phyloP scores from a whole-genome alignment of 2,797 vertebrate species.

The Pangasius krempfi region DNA sequence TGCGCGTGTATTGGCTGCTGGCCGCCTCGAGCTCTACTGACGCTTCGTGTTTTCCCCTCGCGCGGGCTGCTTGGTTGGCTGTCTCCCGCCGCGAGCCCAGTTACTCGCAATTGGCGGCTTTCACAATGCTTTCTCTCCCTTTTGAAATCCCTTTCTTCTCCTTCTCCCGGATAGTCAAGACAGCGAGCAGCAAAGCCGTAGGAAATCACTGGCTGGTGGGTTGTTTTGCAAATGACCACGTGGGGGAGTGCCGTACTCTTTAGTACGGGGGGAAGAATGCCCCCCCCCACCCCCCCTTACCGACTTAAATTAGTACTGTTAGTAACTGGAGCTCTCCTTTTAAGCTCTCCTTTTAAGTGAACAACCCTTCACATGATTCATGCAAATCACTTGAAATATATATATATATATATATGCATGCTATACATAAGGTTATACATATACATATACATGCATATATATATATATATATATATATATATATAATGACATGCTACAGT shows the following conservation, averaged over 20 bases:
- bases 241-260: constrained; percentile 83
- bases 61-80: constrained; percentile 42
- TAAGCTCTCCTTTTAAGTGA: constrained; percentile 72
- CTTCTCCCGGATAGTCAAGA: constrained; percentile 53
- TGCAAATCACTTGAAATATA: constrained; percentile 59
- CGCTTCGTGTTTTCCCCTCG: constrained; percentile 48
- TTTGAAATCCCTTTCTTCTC: constrained; percentile 51
- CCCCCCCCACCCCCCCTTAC: constrained; percentile 59
- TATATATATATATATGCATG: too few species aligned
- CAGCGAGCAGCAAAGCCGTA: constrained; percentile 65
- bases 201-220: constrained; percentile 74
- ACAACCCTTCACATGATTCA: constrained; percentile 66
- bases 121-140: constrained; percentile 50
- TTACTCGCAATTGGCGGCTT: constrained; percentile 64
- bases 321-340: constrained; percentile 66
- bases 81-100: constrained; percentile 49
- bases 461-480: too few species aligned
- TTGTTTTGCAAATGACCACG: constrained; percentile 84
- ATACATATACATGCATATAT: too few species aligned
- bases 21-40: constrained; percentile 72
- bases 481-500: not conserved
- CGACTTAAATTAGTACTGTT: constrained; percentile 75
- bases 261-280: constrained; percentile 60
- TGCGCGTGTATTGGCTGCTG: constrained; percentile 83
- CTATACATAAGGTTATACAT: too few species aligned